Conservation (phyloP, 1,140 invertebrate species). For the Anoplolepis gracilipes region DNA sequence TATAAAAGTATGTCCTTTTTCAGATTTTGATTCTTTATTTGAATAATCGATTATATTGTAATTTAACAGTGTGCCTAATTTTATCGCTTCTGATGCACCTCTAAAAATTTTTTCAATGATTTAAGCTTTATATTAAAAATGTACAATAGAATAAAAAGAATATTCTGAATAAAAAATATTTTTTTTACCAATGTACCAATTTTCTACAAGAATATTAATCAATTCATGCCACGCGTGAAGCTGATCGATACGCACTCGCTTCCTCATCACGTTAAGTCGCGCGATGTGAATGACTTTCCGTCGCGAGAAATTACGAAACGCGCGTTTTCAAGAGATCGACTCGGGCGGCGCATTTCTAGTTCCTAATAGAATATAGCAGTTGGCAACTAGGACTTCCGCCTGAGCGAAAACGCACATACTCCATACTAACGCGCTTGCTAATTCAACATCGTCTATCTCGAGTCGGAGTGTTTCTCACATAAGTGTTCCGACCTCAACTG, state of each 20-base stretch:
- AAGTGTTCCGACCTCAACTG: slow-evolving; percentile 42
- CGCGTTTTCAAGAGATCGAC: slow-evolving; percentile 42
- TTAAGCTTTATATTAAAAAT: too few species aligned
- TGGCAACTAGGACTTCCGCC: slow-evolving; percentile 74
- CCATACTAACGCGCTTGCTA: slow-evolving; percentile 56
- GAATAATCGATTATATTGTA: not conserved
- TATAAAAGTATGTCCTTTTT: not conserved
- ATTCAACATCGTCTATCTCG: slow-evolving; percentile 27
- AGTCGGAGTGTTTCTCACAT: not conserved
- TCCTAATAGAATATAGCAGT: slow-evolving; percentile 76
- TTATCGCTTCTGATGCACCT: too few species aligned
- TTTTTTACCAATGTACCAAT: not conserved
- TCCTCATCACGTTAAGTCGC: slow-evolving; percentile 18
- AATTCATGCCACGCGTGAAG: not conserved
- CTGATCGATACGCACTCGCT: not conserved
- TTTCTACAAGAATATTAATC: not conserved
- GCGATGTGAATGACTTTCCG: slow-evolving; percentile 38
- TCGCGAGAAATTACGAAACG: slow-evolving; percentile 14
- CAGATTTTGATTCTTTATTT: not conserved
- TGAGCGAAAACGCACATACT: slow-evolving; percentile 69
- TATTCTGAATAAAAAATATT: too few species aligned
- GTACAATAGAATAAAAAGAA: too few species aligned
- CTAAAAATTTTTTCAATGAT: too few species aligned
- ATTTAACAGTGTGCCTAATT: not conserved
- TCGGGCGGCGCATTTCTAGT: slow-evolving; percentile 55